A percentile compares a stretch with the other conserved stretches of the same genome.
phyloP scores from a whole-genome alignment of 2,888 invertebrate genomes.

The Monopis laevigella region DNA sequence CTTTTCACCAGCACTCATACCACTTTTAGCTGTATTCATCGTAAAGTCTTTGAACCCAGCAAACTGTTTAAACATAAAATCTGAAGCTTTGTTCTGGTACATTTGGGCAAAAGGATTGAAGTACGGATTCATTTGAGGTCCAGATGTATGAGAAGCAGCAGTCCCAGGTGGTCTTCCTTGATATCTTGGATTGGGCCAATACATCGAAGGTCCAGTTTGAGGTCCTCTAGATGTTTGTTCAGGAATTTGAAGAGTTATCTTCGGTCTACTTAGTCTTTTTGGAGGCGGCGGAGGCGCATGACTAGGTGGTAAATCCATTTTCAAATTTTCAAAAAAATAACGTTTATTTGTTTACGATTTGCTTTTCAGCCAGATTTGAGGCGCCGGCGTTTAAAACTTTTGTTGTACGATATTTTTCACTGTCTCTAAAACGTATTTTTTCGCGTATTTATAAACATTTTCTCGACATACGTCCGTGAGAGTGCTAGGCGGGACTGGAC shows the following conservation, averaged over 20 bases:
- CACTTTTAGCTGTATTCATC: slow-evolving; percentile 75
- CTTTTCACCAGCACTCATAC: slow-evolving; percentile 85
- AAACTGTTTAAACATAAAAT: slow-evolving; percentile 83
- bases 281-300: slow-evolving; percentile 47
- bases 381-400: slow-evolving; percentile 21
- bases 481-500: slow-evolving; percentile 39
- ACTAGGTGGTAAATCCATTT: slow-evolving; percentile 41
- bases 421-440: slow-evolving; percentile 23
- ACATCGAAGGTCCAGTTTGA: slow-evolving; percentile 30
- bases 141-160: slow-evolving; percentile 41
- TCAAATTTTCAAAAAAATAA: slow-evolving; percentile 9
- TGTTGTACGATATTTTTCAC: slow-evolving; percentile 8
- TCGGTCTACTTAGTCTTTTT: slow-evolving; percentile 42
- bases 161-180: slow-evolving; percentile 39
- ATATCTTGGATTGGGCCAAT: slow-evolving; percentile 32
- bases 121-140: slow-evolving; percentile 41
- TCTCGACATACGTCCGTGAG: slow-evolving; percentile 37
- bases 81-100: slow-evolving; percentile 75
- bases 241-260: slow-evolving; percentile 61
- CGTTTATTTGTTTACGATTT: slow-evolving; percentile 6
- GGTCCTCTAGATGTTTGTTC: slow-evolving; percentile 31
- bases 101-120: slow-evolving; percentile 51
- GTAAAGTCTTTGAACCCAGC: slow-evolving; percentile 82
- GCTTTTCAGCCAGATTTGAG: slow-evolving; percentile 5
- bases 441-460: slow-evolving; percentile 22